Percentiles rank a stretch among this genome's conserved stretches.
These are phyloP conservation scores for Glossophaga mutica DNA, from an alignment of 2,797 vertebrate genomes.

Conservation along the genomic window DNA sequence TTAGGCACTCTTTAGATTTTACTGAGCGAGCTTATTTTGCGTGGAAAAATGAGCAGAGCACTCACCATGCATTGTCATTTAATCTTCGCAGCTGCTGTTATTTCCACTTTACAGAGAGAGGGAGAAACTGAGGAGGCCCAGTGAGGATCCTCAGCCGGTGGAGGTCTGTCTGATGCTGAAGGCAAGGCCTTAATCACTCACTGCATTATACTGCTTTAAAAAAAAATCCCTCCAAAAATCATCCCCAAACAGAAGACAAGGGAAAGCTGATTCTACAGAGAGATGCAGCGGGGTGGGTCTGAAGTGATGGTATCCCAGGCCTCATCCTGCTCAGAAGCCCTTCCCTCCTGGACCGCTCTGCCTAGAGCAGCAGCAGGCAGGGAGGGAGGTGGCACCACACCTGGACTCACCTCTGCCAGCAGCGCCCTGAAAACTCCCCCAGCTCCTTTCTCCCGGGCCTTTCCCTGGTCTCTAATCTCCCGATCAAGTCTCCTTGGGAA, in stretches of 20 bases:
- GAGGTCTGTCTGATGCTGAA: not conserved
- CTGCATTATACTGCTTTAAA: not conserved
- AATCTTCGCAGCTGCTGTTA: not conserved
- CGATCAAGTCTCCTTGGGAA: conserved; percentile 40
- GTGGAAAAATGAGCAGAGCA: not conserved
- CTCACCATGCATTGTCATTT: not conserved
- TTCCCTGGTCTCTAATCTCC: not conserved
- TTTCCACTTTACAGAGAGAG: not conserved
- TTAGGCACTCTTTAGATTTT: not conserved
- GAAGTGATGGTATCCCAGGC: not conserved
- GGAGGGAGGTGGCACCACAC: not conserved
- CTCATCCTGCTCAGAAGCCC: not conserved
- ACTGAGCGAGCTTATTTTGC: not conserved
- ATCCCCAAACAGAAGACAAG: not conserved
- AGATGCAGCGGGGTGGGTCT: not conserved
- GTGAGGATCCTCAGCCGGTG: not conserved
- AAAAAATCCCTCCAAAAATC: not conserved
- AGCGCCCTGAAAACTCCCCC: not conserved
- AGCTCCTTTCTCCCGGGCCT: not conserved
- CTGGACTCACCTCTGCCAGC: not conserved
- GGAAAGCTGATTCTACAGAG: not conserved
- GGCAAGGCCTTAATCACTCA: not conserved
- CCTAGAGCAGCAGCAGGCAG: not conserved
- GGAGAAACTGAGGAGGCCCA: not conserved
- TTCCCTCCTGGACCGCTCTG: not conserved